Base-by-base conservation (phyloP, 2,113 vertebrate species). In the Sisor rabdophorus region DNA sequence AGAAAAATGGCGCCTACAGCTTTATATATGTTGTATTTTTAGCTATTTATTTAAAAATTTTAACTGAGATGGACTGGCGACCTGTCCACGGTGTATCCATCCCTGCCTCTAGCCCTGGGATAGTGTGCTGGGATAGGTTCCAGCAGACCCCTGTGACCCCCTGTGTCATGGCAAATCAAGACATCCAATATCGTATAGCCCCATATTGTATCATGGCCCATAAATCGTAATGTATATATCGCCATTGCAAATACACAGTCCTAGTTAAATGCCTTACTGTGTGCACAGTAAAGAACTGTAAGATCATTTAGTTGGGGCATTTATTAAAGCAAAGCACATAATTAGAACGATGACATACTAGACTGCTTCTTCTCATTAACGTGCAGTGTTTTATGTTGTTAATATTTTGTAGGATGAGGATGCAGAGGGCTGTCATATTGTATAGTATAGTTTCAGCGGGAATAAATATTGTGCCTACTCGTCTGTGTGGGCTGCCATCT, bases 401-500 rank as follows among this genome's bases (percentile, higher is more conserved):
- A 68, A 61, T 72, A 72, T 71, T 72, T 78, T 63, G 19, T 71
- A 56, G 19, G 19, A 44, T 47, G 11, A 56, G 69, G 69, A 78
- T 78, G 59, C 69, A 65, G 58, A 71, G 24, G 55, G 69, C 48
- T 78, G 50, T 64, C 77, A 28, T 53, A 59, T 72, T 71, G 72
- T 72, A 73, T 72, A 32, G 69, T 32, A 78, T 55, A 56, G 60
- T 78, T 63, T 78, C 69, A 65, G 60, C 69, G 48, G 24, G 65
- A 71, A 73, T 78, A 78, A 72, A 78, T 72, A 56, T 60, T 48
- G 69, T 40, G 50, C 60, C 77, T 73, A 71, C 70, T 56, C 36
- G 15, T 73, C 60, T 78, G 69, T 73, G 77, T 78, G 77, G 77
- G 77, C 70, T 78, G 72, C 58, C 44, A 74, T 74, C 58, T 63